Conservation (phyloP, 53 echinoderm and acorn worm species). For the Stichopus horrens region DNA sequence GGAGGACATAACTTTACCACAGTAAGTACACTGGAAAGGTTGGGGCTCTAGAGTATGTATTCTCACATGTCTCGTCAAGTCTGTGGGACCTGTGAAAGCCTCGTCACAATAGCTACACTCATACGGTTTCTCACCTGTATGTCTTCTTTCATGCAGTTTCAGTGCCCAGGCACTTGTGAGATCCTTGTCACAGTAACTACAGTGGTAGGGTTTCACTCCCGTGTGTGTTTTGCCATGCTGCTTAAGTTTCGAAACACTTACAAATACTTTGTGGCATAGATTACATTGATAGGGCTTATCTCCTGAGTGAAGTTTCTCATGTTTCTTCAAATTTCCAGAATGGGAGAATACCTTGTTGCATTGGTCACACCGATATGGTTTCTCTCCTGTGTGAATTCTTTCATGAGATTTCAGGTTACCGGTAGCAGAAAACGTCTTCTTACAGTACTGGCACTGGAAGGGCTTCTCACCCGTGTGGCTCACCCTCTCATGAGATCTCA, state of each 20-base stretch:
- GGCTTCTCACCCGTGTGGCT: not conserved
- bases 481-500: not conserved
- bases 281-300: not conserved
- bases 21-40: not conserved
- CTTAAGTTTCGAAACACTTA: not conserved
- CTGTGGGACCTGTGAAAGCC: not conserved
- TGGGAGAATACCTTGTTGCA: not conserved
- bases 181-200: not conserved
- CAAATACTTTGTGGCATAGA: not conserved
- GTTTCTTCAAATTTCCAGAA: not conserved
- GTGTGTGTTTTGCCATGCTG: not conserved
- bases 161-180: not conserved
- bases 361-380: not conserved
- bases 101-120: not conserved
- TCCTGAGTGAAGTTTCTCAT: not conserved
- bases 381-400: not conserved
- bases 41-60: not conserved
- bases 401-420: not conserved
- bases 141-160: not conserved
- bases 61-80: not conserved
- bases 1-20: not conserved
- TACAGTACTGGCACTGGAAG: not conserved
- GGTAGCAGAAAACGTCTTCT: not conserved
- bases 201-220: not conserved
- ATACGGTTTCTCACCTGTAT: not conserved